phyloP scores from a whole-genome alignment of 2,113 vertebrate species.

The Gasterosteus aculeatus region DNA sequence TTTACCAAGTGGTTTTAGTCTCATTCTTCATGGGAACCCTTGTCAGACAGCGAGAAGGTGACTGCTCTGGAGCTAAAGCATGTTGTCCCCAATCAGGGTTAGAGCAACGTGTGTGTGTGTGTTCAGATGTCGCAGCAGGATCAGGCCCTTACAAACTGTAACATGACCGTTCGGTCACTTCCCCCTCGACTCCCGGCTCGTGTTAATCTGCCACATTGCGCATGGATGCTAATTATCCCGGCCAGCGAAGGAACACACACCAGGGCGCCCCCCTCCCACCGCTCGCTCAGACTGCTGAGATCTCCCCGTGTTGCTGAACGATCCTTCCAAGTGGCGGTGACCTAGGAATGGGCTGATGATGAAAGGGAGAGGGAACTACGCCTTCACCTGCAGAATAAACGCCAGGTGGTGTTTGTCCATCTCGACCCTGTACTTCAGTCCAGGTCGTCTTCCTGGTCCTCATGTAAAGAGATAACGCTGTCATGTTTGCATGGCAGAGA shows the following conservation, averaged over 20 bases:
- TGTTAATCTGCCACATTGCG: constrained; percentile 63
- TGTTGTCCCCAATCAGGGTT: not conserved
- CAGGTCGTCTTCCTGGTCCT: not conserved
- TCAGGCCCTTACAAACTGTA: constrained; percentile 66
- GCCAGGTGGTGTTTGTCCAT: constrained; percentile 14
- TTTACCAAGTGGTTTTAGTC: not conserved
- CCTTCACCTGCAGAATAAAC: constrained; percentile 13
- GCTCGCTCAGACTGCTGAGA: constrained; percentile 59
- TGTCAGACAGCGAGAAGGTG: constrained; percentile 3
- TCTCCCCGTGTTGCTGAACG: constrained; percentile 43
- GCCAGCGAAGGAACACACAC: constrained; percentile 59
- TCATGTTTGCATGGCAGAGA: not conserved
- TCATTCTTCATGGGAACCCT: constrained; percentile 11
- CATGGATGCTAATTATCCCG: constrained; percentile 72
- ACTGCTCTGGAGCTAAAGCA: constrained; percentile 1
- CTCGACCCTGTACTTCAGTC: constrained; percentile 19
- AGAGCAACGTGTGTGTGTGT: constrained; percentile 2
- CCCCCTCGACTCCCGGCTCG: constrained; percentile 53
- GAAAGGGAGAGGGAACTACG: constrained; percentile 17
- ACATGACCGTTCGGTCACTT: constrained; percentile 42
- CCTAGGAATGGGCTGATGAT: constrained; percentile 55
- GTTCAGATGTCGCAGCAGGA: constrained; percentile 58
- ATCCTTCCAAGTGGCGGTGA: constrained; percentile 79
- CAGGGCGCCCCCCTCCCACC: constrained; percentile 1
- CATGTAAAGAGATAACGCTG: not conserved